These are phyloP conservation scores for Cryptocephalus primarius DNA, from an alignment of 2,888 invertebrate genomes.

Conservation along the genomic window DNA sequence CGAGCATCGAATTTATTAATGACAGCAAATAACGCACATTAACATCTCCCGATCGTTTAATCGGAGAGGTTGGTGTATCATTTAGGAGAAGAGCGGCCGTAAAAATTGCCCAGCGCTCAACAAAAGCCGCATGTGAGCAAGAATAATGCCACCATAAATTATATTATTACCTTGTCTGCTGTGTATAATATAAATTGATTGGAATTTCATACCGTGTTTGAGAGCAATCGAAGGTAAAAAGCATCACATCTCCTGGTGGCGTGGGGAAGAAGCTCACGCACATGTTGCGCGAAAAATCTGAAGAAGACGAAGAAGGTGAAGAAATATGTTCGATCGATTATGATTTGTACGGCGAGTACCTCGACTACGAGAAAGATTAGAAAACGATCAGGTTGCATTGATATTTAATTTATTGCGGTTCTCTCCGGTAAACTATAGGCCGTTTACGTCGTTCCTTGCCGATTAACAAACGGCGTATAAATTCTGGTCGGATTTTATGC, in stretches of 20 bases:
- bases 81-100: background rate
- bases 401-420: background rate
- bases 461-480: background rate
- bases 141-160: slow-evolving; percentile 36
- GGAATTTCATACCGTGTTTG: slow-evolving; percentile 37
- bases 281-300: slow-evolving; percentile 26
- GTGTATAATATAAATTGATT: slow-evolving; percentile 40
- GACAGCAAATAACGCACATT: slow-evolving; percentile 20
- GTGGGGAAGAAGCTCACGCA: slow-evolving; percentile 25
- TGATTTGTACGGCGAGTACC: slow-evolving; percentile 29
- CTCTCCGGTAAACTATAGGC: background rate
- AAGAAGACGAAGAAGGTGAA: slow-evolving; percentile 8
- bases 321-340: slow-evolving; percentile 31
- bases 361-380: slow-evolving; percentile 11
- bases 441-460: background rate
- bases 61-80: background rate
- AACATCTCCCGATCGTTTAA: slow-evolving; percentile 15
- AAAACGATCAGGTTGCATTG: background rate
- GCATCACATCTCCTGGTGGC: slow-evolving; percentile 26
- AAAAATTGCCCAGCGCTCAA: background rate
- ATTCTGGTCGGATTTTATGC: background rate
- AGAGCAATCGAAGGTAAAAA: slow-evolving; percentile 34
- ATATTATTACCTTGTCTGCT: slow-evolving; percentile 39
- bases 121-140: slow-evolving; percentile 1
- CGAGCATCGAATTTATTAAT: slow-evolving; percentile 17